Percentiles rank a stretch among this genome's conserved stretches.
phyloP scores from a whole-genome alignment of 2,113 vertebrate genomes.

The Indri indri region DNA sequence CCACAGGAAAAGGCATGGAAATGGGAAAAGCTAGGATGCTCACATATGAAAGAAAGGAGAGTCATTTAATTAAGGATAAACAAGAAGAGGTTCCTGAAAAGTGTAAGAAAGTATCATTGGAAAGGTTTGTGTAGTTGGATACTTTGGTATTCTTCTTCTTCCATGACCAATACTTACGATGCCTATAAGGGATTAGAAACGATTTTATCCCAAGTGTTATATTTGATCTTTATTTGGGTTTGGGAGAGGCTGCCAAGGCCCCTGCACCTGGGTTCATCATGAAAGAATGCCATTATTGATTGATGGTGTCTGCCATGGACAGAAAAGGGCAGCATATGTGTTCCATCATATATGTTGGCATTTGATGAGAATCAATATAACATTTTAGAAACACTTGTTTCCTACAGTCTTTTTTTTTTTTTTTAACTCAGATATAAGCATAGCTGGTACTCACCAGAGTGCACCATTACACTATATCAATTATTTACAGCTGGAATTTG shows the following conservation, averaged over 20 bases:
- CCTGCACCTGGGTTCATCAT: neutral
- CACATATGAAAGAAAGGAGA: neutral
- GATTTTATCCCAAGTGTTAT: neutral
- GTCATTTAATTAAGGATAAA: neutral
- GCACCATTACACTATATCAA: accelerated
- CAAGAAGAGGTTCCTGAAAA: neutral
- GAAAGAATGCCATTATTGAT: neutral
- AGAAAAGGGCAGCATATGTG: neutral
- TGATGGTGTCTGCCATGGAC: neutral
- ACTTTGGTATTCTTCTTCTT: neutral
- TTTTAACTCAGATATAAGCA: neutral
- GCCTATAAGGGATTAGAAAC: neutral
- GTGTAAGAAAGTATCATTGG: neutral
- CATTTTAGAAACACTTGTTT: neutral
- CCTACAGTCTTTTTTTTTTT: neutral
- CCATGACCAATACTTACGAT: neutral
- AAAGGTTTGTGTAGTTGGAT: neutral
- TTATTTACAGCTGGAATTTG: neutral
- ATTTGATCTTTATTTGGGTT: neutral
- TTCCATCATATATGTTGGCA: neutral
- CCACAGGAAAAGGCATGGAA: neutral
- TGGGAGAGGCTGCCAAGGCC: neutral
- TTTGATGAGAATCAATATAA: neutral
- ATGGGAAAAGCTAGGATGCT: neutral
- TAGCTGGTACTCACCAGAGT: neutral